Evolutionary conservation across 2,797 vertebrate genomes (phyloP), one percentile per base, ranked within the genome.

Genomic region (Tenualosa thibaudeaui): DNA sequence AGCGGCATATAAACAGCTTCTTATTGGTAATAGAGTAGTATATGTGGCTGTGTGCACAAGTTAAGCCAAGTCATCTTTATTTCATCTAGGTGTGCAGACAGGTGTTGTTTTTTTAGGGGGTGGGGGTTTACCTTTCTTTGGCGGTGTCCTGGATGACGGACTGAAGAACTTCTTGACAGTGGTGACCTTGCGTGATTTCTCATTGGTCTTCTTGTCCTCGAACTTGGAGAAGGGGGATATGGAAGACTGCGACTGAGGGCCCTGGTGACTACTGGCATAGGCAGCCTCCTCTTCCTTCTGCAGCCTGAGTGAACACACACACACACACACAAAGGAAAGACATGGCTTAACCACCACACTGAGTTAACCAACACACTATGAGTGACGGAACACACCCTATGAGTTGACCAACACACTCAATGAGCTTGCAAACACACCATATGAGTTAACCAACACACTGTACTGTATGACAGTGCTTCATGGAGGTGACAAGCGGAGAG

Each of bases 151-250:
- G 86, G 96, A 92, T 24, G 98, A 97, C 0, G 97, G 95, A 85
- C 94, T 96, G 89, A 99, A 99, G 92, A 99, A 98, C 86, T 98
- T 99, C 91, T 98, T 98, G 81, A 99, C 97, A 0, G 97, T 97
- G 43, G 97, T 97, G 84, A 99, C 98, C 87, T 98, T 97, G 58
- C 96, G 94, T 0, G 96, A 96, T 89, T 97, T 99, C 88, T 98
- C 97, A 50, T 96, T 97, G 2, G 96, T 97, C 91, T 98, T 99
- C 93, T 97, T 98, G 90, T 98, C 98, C 89, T 98, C 98, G 88
- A 97, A 97, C 89, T 97, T 99, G 83, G 94, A 96, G 84, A 97
- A 97, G 19, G 96, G 95, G 75, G 97, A 91, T 0, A 96, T 93
- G 31, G 91, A 54, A 6, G 96, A 93, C 1, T 96, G 96, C 15